Percentiles rank a stretch among this genome's conserved stretches.
Evolutionary conservation across 2,888 invertebrate species (phyloP).

Genomic region (Blera fallax): DNA sequence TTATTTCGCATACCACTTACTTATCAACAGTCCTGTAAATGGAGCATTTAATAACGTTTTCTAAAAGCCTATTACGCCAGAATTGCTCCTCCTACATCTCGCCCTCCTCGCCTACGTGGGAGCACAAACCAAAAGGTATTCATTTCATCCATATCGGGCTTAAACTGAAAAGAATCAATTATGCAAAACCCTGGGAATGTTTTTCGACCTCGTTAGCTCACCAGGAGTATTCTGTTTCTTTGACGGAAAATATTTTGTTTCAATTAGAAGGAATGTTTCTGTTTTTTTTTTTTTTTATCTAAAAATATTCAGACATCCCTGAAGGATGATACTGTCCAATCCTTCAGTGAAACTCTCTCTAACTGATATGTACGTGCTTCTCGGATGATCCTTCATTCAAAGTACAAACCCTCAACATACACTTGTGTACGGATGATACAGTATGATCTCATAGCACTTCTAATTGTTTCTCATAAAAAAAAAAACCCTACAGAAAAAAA

Average conservation of each 20-base stretch:
- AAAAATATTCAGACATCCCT: background rate
- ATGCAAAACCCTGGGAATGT: background rate
- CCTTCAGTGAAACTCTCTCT: background rate
- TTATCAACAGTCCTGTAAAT: background rate
- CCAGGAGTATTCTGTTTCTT: background rate
- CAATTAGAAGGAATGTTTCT: conserved; percentile 3
- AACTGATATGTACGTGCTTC: background rate
- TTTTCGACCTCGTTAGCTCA: conserved; percentile 1
- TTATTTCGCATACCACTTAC: background rate
- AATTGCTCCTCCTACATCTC: background rate
- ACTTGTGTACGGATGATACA: conserved; percentile 23
- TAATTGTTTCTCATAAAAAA: conserved; percentile 21
- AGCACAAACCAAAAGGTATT: conserved; percentile 10
- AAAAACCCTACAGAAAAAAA: background rate
- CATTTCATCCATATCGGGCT: conserved; percentile 23
- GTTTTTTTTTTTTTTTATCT: background rate
- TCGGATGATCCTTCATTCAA: background rate
- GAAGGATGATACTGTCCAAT: conserved; percentile 10
- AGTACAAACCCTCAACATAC: conserved; percentile 14
- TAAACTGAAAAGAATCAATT: conserved; percentile 1
- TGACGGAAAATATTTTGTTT: conserved; percentile 32
- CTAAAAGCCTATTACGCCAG: background rate
- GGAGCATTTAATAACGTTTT: background rate
- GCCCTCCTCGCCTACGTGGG: background rate
- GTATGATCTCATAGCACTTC: background rate